Conservation (phyloP, 2,113 vertebrate genomes). For the Shinisaurus crocodilurus region DNA sequence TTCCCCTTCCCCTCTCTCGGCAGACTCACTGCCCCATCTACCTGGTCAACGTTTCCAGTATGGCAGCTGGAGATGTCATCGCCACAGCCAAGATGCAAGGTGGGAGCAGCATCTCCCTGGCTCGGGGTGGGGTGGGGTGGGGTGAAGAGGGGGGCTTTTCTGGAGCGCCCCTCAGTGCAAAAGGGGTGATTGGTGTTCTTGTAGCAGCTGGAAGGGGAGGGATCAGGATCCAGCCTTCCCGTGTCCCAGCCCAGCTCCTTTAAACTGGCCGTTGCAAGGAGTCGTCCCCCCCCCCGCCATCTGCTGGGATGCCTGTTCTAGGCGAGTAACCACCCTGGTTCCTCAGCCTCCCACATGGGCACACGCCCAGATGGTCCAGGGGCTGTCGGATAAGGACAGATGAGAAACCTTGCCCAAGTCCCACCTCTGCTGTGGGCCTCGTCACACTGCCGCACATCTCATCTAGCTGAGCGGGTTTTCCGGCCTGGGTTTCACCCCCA, state of each 20-base stretch:
- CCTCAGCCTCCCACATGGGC: neutral
- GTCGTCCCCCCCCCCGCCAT: neutral
- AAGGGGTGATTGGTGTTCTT: neutral
- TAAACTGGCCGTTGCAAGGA: neutral
- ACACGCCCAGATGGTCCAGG: no score
- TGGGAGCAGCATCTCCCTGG: slow-evolving; percentile 58
- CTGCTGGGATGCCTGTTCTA: neutral
- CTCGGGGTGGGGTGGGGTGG: no score
- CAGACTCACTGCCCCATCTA: slow-evolving; percentile 95
- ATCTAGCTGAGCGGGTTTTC: no score
- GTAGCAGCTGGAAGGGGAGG: neutral
- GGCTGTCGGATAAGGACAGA: neutral
- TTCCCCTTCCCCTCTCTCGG: neutral
- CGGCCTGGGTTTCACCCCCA: neutral
- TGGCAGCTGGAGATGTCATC: slow-evolving; percentile 92
- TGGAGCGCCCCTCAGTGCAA: neutral
- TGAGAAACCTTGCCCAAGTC: neutral
- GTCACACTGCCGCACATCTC: neutral
- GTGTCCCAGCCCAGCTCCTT: neutral
- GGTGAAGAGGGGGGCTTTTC: neutral
- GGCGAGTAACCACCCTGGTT: neutral
- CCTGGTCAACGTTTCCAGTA: slow-evolving; percentile 94
- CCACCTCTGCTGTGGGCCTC: neutral
- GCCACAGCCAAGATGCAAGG: slow-evolving; percentile 96
- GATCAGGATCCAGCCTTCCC: neutral